Percentiles rank a stretch among this genome's conserved stretches.
Evolutionary conservation across 2,888 invertebrate species (phyloP).

Genomic region (Oscheius myriophilus): DNA sequence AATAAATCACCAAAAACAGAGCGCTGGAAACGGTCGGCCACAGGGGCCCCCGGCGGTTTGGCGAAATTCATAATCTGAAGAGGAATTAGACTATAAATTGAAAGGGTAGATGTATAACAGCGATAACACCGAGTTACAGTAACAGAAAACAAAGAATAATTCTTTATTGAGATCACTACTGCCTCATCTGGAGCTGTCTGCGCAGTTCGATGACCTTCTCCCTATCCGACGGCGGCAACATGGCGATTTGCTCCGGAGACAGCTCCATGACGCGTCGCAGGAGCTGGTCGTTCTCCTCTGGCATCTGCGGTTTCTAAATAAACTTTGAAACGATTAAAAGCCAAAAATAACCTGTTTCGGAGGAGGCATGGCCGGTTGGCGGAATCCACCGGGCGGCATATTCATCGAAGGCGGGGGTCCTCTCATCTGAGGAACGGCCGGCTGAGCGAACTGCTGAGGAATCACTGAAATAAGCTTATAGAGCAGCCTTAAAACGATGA

Average conservation of each 20-base stretch:
- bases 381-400: constrained; percentile 8
- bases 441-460: not conserved
- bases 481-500: not conserved
- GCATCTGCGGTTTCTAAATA: not conserved
- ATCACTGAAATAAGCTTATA: not conserved
- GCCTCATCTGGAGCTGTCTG: constrained; percentile 41
- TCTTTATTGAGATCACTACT: too few species aligned
- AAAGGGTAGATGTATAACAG: too few species aligned
- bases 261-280: constrained; percentile 82
- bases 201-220: constrained; percentile 62
- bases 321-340: not conserved
- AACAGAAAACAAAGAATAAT: too few species aligned
- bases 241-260: constrained; percentile 95
- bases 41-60: not conserved
- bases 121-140: too few species aligned
- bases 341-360: constrained; percentile 3
- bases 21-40: constrained; percentile 35
- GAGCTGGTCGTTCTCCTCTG: constrained; percentile 61
- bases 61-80: too few species aligned
- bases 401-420: constrained; percentile 25
- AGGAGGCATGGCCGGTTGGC: constrained; percentile 11
- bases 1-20: constrained; percentile 56
- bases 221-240: constrained; percentile 85
- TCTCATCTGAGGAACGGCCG: constrained; percentile 12
- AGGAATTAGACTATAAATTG: too few species aligned